These are phyloP conservation scores for Auanema freiburgensis DNA, from an alignment of 2,888 invertebrate genomes.

Conservation along the genomic window DNA sequence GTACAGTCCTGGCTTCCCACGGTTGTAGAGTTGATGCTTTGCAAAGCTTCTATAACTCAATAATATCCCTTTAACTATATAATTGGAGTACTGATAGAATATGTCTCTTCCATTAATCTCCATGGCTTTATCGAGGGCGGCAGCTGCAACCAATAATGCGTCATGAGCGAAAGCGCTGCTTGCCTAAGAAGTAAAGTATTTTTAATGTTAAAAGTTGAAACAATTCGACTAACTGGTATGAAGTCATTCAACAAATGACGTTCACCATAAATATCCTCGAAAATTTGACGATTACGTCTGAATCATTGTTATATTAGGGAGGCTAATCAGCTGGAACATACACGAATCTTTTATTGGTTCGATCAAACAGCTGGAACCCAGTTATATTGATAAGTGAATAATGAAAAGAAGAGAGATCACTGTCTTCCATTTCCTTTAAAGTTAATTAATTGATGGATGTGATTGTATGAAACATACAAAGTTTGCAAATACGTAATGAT, in stretches of 20 bases:
- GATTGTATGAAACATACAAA: constrained; percentile 28
- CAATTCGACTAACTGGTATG: constrained; percentile 18
- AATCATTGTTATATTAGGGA: constrained; percentile 14
- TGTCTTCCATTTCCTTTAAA: constrained; percentile 44
- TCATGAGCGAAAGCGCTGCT: constrained; percentile 51
- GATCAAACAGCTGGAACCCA: constrained; percentile 45
- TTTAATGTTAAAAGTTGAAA: neutral
- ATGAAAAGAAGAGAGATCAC: constrained; percentile 40
- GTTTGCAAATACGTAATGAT: constrained; percentile 52
- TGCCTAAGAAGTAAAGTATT: constrained; percentile 19
- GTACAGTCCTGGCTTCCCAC: constrained; percentile 42
- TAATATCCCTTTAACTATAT: neutral
- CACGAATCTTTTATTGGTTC: constrained; percentile 36
- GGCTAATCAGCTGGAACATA: constrained; percentile 14
- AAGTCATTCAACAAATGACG: constrained; percentile 20
- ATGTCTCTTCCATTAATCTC: constrained; percentile 30
- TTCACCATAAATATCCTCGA: constrained; percentile 38
- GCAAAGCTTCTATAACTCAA: constrained; percentile 31
- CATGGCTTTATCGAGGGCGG: constrained; percentile 35
- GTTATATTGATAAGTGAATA: constrained; percentile 51
- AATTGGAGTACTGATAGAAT: constrained; percentile 36
- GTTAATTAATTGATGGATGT: neutral
- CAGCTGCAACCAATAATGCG: constrained; percentile 47
- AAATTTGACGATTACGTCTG: constrained; percentile 32
- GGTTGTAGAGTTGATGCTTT: constrained; percentile 41